Evolutionary conservation across 1,140 invertebrate genomes (phyloP).

Genomic region (Polypedilum pembai): DNA sequence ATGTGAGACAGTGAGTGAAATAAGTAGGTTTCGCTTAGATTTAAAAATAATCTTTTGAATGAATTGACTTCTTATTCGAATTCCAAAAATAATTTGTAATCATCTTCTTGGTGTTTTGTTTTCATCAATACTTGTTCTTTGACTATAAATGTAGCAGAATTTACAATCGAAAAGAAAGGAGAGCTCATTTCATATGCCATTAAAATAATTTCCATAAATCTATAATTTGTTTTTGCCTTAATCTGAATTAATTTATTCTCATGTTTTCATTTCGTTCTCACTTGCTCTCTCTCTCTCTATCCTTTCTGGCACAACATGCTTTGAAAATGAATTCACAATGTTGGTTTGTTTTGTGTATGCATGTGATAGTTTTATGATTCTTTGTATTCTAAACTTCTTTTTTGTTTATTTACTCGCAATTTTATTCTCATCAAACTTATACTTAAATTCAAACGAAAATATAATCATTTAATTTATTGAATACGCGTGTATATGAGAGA

Average conservation of each 20-base stretch:
- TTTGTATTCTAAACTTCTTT: not conserved
- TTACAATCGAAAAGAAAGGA: no score
- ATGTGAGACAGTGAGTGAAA: not conserved
- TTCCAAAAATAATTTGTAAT: not conserved
- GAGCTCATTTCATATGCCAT: no score
- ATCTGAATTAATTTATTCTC: slow-evolving; percentile 23
- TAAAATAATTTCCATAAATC: slow-evolving; percentile 17
- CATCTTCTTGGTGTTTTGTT: not conserved
- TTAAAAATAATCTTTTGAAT: slow-evolving; percentile 7
- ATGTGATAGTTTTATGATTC: not conserved
- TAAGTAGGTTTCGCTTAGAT: slow-evolving; percentile 5
- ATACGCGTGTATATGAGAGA: no score
- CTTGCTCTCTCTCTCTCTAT: not conserved
- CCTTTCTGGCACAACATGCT: not conserved
- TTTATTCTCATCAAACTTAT: not conserved
- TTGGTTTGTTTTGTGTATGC: not conserved
- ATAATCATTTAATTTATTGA: not conserved
- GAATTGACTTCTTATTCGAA: not conserved
- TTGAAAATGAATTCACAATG: not conserved
- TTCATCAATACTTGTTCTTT: no score
- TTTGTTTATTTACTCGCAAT: not conserved
- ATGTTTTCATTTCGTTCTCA: not conserved
- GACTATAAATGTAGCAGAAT: no score
- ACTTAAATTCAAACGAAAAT: slow-evolving; percentile 6
- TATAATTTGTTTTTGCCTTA: slow-evolving; percentile 16